Percentiles rank a stretch among this genome's conserved stretches.
phyloP scores from a whole-genome alignment of 2,888 invertebrate genomes.

The Hymenopus coronatus region DNA sequence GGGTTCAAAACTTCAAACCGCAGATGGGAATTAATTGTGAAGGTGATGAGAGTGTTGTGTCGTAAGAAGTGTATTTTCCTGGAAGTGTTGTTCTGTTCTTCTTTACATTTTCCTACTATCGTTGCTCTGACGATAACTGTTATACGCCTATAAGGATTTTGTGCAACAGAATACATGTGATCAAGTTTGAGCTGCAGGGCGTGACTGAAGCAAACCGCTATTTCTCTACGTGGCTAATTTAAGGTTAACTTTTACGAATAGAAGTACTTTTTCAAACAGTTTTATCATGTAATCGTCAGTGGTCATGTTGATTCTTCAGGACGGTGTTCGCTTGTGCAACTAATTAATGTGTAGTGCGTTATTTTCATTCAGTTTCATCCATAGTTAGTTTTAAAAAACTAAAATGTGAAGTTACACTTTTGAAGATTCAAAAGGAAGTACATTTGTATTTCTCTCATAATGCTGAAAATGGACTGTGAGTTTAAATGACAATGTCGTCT shows the following conservation, averaged over 20 bases:
- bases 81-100: background rate
- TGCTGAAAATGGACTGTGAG: background rate
- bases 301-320: too few species aligned
- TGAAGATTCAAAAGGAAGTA: background rate
- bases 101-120: background rate
- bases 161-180: background rate
- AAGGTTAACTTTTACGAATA: background rate
- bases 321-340: too few species aligned
- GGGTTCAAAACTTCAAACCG: too few species aligned
- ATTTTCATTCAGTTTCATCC: background rate
- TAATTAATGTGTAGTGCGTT: too few species aligned
- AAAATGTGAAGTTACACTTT: background rate
- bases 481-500: constrained; percentile 20
- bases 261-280: background rate
- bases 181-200: background rate
- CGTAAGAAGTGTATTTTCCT: background rate
- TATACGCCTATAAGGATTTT: background rate
- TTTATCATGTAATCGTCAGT: too few species aligned
- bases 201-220: background rate
- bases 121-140: background rate
- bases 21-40: too few species aligned
- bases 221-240: background rate
- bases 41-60: too few species aligned
- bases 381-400: background rate
- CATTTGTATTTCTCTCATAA: background rate